Conservation (phyloP, 2,888 invertebrate genomes). For the Archips xylosteana region DNA sequence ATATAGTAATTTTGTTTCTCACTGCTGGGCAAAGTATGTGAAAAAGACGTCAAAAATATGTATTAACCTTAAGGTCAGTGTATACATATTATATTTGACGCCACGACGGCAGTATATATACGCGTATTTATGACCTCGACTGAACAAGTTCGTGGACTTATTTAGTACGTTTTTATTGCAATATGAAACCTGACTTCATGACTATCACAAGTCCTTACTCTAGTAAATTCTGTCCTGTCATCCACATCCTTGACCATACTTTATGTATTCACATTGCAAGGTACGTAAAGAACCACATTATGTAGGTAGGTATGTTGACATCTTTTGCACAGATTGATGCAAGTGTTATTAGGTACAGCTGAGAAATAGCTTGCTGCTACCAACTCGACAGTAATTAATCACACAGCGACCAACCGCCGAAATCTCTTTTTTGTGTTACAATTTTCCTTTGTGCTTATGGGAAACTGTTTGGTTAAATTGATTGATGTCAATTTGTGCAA, state of each 20-base stretch:
- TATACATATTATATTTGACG: no score
- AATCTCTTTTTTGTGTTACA: not conserved
- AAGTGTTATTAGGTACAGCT: not conserved
- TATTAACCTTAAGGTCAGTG: no score
- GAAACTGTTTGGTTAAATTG: not conserved
- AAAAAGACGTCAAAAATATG: no score
- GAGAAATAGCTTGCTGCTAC: not conserved
- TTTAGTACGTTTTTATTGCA: not conserved
- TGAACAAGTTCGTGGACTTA: no score
- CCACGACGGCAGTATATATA: no score
- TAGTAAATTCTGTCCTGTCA: not conserved
- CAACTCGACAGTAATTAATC: slow-evolving; percentile 2
- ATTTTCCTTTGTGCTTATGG: not conserved
- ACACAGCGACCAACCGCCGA: not conserved
- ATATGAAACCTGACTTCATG: not conserved
- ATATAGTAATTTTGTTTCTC: no score
- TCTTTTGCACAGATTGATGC: not conserved
- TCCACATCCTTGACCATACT: not conserved
- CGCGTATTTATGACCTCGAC: no score
- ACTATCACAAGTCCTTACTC: not conserved
- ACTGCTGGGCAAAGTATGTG: no score
- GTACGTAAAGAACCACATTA: not conserved
- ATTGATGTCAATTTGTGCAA: no score
- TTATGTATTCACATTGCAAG: not conserved
- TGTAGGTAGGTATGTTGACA: not conserved